Evolutionary conservation across 2,888 invertebrate species (phyloP), one percentile per base, ranked within the genome.

Genomic region (Epiblema foenella): DNA sequence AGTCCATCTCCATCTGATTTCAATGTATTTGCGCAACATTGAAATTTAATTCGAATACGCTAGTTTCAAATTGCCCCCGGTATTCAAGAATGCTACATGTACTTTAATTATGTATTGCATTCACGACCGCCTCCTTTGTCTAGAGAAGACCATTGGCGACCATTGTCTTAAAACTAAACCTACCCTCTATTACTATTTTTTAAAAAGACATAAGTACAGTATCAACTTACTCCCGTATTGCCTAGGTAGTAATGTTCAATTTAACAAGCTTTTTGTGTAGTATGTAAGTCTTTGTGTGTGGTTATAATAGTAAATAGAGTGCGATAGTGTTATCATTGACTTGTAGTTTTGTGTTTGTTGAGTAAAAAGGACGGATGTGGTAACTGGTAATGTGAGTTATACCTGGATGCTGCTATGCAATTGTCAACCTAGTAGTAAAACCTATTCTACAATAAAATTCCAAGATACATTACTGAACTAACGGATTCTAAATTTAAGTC

Each of bases 151-250:
- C 74, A 77, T 77, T 76, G 74, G 74, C 49, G 18, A 56, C 69
- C 42, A 74, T 78, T 78, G 78, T 78, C 77, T 78, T 78, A 75
- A 69, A 76, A 74, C 75, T 71, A 74, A 75, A 75, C 73, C 73
- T 72, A 56, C 67, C 68, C 37, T 56, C 75, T 73, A 39, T 68
- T 69, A 60, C 64, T 69, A 67, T 56, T 37, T n/a, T 60, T n/a
- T 49, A 46, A 37, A 20, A 62, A 9, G 63, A 24, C 52, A n/a
- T 54, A 39, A 20, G 37, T 52, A 18, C 12, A 17, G 9, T 33
- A 15, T 9, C 10, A n/a, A 24, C 24, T 4, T 24, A 39, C n/a
- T 7, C n/a, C 54, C 11, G 11, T 64, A 54, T n/a, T 52, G 7
- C 2, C 9, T 39, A 11, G 11, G 20, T 11, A 11, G 15, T 70